phyloP scores from a whole-genome alignment of 2,888 invertebrate genomes.

The Lithophane semibrunnea region DNA sequence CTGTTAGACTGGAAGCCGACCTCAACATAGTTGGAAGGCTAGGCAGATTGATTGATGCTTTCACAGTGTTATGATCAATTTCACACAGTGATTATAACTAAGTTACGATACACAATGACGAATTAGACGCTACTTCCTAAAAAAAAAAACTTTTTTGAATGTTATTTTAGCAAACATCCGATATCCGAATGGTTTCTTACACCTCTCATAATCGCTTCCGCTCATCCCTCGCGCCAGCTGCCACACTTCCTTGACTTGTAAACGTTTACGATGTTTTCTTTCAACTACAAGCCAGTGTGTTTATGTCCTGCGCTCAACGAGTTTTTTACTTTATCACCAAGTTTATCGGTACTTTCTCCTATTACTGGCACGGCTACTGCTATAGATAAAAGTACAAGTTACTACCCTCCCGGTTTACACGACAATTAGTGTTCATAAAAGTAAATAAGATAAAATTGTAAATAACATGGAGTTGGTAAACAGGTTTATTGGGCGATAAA shows the following conservation, averaged over 20 bases:
- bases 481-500: slow-evolving; percentile 60
- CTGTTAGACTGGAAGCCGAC: too few relatives aligned
- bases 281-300: slow-evolving; percentile 82
- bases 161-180: background rate
- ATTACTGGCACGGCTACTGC: slow-evolving; percentile 67
- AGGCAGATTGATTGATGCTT: too few relatives aligned
- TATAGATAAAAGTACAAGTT: slow-evolving; percentile 67
- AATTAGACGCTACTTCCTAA: background rate
- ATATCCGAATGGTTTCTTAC: too few relatives aligned
- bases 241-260: slow-evolving; percentile 79
- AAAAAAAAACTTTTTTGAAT: background rate
- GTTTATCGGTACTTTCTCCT: slow-evolving; percentile 78
- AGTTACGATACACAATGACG: too few relatives aligned
- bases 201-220: slow-evolving; percentile 35
- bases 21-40: too few relatives aligned
- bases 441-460: slow-evolving; percentile 66
- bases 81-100: too few relatives aligned
- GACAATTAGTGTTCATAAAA: slow-evolving; percentile 66
- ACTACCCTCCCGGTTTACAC: slow-evolving; percentile 49
- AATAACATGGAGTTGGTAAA: slow-evolving; percentile 60
- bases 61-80: too few relatives aligned
- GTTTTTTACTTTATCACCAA: slow-evolving; percentile 84
- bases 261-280: slow-evolving; percentile 87
- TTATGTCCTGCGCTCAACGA: slow-evolving; percentile 81
- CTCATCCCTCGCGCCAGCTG: slow-evolving; percentile 51